Base-by-base conservation (phyloP, 2,888 invertebrate genomes). In the Cantharis flavilabris region DNA sequence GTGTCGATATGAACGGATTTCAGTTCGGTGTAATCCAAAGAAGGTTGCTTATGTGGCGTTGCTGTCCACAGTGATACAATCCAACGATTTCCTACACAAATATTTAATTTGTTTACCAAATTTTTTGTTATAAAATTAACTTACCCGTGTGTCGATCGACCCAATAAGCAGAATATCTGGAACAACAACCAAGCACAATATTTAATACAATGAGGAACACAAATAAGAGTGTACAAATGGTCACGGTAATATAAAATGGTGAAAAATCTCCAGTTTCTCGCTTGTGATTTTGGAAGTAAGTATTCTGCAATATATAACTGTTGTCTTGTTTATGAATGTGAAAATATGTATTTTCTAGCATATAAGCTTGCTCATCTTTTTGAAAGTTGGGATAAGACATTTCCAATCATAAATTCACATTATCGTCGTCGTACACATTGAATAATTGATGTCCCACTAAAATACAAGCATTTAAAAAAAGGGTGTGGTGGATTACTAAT, bases 221-320 rank as follows among this genome's bases (percentile, higher is more conserved):
- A 73, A 93, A 91, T 82, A 97, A 87, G 62, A 96, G 89, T 5
- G 95, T 92, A 87, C 95, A 94, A 86, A 97, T 92, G 26, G 94
- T 92, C 80, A 97, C 93, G 16, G 93, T 92, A 82, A 95, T 92
- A 90, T 97, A 97, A 89, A 97, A 97, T 67, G 94, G 92, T n/a
- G 94, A 93, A 86, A 94, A 97, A 88, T 96, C 94, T 78, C 95
- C 94, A 88, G 90, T 91, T 79, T 90, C 89, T 13, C 77, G 18
- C 33, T 75, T 78, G 83, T 89, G 90, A 80, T 90, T 89, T 80
- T 89, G 89, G 81, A 91, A 92, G 83, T 90, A 92, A 67, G 92
- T 92, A 87, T 92, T 93, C 81, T 91, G 90, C 86, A 90, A 87
- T 87, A 92, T 93, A 79, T 67, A 67, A 23, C 65, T 67, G 65